Evolutionary conservation across 2,888 invertebrate species (phyloP).

Genomic region (Polyommatus icarus): DNA sequence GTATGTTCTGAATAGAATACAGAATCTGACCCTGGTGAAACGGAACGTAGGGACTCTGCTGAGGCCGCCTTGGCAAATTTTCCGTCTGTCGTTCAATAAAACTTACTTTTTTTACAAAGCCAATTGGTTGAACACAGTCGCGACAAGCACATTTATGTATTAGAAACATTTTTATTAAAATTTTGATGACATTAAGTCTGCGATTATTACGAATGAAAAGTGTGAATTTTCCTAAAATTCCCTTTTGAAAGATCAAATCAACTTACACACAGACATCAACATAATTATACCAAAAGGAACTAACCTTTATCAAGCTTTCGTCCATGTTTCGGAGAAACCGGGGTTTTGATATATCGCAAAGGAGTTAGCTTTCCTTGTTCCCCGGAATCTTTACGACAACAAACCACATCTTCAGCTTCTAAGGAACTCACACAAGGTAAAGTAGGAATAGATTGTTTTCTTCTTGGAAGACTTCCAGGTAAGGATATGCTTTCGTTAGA

Average conservation of each 20-base stretch:
- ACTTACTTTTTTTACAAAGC: conserved; percentile 34
- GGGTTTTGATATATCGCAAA: conserved; percentile 68
- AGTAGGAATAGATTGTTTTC: conserved; percentile 80
- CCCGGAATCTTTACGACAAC: conserved; percentile 70
- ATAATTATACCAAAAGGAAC: too few species aligned
- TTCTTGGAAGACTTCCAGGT: conserved; percentile 82
- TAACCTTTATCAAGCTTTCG: conserved; percentile 68
- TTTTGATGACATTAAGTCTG: neutral
- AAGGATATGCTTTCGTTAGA: conserved; percentile 83
- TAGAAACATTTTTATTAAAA: neutral
- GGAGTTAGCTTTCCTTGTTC: conserved; percentile 75
- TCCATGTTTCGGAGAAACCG: conserved; percentile 78
- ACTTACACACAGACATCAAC: neutral
- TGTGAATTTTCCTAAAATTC: neutral
- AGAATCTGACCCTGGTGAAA: conserved; percentile 93
- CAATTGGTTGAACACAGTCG: conserved; percentile 14
- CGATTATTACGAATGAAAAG: neutral
- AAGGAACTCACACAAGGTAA: conserved; percentile 72
- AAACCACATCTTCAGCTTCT: conserved; percentile 76
- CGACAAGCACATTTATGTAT: neutral
- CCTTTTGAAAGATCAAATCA: neutral
- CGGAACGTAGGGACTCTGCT: conserved; percentile 92
- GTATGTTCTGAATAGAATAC: conserved; percentile 92
- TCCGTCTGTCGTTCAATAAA: conserved; percentile 54
- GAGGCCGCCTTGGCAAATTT: conserved; percentile 88